These are phyloP conservation scores for Bimastos eiseni DNA, from an alignment of 2,888 invertebrate species.

Conservation along the genomic window DNA sequence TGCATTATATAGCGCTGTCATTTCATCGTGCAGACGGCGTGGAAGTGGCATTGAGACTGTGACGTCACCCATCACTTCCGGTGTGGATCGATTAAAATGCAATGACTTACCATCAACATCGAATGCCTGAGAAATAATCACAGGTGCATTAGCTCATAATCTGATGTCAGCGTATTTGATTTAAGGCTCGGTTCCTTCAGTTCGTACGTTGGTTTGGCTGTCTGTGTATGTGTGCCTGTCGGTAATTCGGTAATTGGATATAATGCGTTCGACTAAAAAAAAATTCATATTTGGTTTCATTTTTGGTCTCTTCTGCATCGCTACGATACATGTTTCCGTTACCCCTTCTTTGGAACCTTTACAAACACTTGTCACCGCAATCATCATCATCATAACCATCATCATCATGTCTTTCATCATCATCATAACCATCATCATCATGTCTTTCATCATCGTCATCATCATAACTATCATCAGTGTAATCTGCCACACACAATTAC, in stretches of 20 bases:
- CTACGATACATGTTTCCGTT: background rate
- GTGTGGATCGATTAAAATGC: background rate
- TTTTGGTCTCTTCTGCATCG: too few species aligned
- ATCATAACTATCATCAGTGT: too few species aligned
- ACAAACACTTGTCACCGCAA: background rate
- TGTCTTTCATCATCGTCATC: too few species aligned
- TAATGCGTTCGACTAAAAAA: background rate
- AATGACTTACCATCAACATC: slow-evolving; percentile 13
- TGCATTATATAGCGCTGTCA: background rate
- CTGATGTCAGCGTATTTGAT: too few species aligned
- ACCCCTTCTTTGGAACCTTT: too few species aligned
- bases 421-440: too few species aligned
- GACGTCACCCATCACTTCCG: background rate
- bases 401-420: too few species aligned
- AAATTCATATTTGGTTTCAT: background rate
- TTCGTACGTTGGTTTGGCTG: too few species aligned
- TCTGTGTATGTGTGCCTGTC: background rate
- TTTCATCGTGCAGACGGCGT: background rate
- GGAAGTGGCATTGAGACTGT: background rate
- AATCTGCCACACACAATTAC: too few species aligned
- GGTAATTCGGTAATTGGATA: background rate
- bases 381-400: too few species aligned
- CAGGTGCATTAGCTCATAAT: background rate
- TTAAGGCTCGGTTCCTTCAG: too few species aligned
- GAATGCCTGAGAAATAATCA: background rate